phyloP scores from a whole-genome alignment of 2,113 vertebrate species.

The Ondatra zibethicus region DNA sequence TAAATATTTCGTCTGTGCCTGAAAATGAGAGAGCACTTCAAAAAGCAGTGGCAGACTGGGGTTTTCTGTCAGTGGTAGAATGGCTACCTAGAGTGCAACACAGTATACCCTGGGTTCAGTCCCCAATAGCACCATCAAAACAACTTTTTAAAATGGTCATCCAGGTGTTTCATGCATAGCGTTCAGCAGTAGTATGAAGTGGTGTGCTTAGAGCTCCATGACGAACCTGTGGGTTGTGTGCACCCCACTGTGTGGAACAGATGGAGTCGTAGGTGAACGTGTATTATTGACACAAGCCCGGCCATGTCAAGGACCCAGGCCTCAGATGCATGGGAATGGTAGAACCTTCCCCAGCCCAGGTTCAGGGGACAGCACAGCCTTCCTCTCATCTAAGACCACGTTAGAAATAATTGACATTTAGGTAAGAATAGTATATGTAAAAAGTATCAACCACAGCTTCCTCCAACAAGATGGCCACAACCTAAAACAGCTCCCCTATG shows the following conservation, averaged over 20 bases:
- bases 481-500: background rate
- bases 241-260: constrained; percentile 66
- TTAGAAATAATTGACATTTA: background rate
- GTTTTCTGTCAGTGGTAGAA: background rate
- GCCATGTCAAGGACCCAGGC: background rate
- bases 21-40: constrained; percentile 11
- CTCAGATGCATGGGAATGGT: background rate
- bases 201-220: constrained; percentile 92
- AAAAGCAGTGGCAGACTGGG: background rate
- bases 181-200: background rate
- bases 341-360: background rate
- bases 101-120: background rate
- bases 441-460: background rate
- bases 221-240: constrained; percentile 89
- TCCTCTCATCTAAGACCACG: background rate
- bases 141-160: background rate
- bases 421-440: background rate
- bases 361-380: background rate
- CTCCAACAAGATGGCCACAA: background rate
- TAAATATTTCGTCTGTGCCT: constrained; percentile 94
- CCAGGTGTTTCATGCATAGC: background rate
- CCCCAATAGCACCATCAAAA: no score
- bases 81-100: background rate
- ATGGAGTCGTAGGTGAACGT: background rate
- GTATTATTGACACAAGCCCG: background rate